A percentile compares a stretch with the other conserved stretches of the same genome.
Conservation (phyloP, 2,797 vertebrate genomes). For the Pogoniulus pusillus region DNA sequence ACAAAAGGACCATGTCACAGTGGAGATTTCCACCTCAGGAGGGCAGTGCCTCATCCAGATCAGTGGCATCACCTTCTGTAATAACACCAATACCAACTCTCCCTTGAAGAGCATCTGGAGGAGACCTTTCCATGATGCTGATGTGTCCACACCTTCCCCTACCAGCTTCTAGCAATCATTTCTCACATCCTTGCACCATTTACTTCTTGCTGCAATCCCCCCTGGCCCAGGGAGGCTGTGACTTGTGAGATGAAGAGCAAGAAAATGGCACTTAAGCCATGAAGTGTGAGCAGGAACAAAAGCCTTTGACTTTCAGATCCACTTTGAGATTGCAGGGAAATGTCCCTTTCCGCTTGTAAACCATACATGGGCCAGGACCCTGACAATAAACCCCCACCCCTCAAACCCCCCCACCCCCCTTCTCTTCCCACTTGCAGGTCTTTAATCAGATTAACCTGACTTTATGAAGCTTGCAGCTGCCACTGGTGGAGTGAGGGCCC, state of each 20-base stretch:
- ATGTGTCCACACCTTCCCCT: neutral
- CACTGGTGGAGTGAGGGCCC: neutral
- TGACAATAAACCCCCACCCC: neutral
- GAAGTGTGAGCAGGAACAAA: neutral
- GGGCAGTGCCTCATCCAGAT: neutral
- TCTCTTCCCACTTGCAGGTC: neutral
- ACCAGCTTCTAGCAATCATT: rapidly evolving
- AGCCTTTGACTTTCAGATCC: conserved; percentile 17
- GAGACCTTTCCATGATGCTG: rapidly evolving
- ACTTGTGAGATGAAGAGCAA: neutral
- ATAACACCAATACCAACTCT: neutral
- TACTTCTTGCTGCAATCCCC: neutral
- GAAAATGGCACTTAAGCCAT: neutral
- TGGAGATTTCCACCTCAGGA: neutral
- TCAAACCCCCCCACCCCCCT: too few species aligned
- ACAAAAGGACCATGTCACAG: neutral
- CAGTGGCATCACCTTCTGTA: neutral
- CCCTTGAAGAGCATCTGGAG: neutral
- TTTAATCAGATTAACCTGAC: neutral
- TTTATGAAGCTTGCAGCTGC: neutral
- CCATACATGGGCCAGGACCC: neutral
- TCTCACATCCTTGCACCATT: neutral
- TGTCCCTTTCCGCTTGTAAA: neutral
- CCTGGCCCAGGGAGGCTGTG: neutral
- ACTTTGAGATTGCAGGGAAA: neutral